These are phyloP conservation scores for Craniophora ligustri DNA, from an alignment of 2,888 invertebrate genomes.

Conservation along the genomic window DNA sequence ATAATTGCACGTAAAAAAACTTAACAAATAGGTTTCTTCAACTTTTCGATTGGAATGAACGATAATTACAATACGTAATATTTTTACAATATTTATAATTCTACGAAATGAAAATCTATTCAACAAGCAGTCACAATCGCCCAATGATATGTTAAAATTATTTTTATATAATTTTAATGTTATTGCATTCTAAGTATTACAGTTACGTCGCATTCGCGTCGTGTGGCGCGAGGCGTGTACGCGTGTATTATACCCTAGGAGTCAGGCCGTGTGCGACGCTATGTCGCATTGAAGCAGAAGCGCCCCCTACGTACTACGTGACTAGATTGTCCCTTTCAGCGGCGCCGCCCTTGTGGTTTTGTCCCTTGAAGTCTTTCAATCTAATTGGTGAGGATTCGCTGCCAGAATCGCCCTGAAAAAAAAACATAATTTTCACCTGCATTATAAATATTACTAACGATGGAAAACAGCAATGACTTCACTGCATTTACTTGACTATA, in stretches of 20 bases:
- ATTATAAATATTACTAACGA: not conserved
- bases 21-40: slow-evolving; percentile 88
- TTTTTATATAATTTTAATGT: slow-evolving; percentile 68
- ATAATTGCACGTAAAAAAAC: slow-evolving; percentile 89
- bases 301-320: slow-evolving; percentile 66
- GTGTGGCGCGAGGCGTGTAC: slow-evolving; percentile 49
- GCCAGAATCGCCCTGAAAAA: slow-evolving; percentile 89
- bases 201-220: slow-evolving; percentile 47
- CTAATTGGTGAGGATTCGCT: slow-evolving; percentile 90
- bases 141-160: slow-evolving; percentile 89
- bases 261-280: slow-evolving; percentile 42
- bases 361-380: slow-evolving; percentile 84
- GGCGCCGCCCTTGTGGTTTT: slow-evolving; percentile 79
- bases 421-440: not conserved
- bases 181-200: slow-evolving; percentile 83
- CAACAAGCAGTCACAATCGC: slow-evolving; percentile 89
- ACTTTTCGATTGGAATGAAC: slow-evolving; percentile 89
- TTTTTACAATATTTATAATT: slow-evolving; percentile 85
- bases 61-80: slow-evolving; percentile 85
- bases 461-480: too few species aligned
- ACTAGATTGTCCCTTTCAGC: slow-evolving; percentile 79
- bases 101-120: slow-evolving; percentile 85
- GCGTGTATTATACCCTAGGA: slow-evolving; percentile 37
- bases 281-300: slow-evolving; percentile 38
- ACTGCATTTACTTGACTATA: too few species aligned